These are phyloP conservation scores for Chironomus tepperi DNA, from an alignment of 1,140 invertebrate genomes.

Conservation along the genomic window DNA sequence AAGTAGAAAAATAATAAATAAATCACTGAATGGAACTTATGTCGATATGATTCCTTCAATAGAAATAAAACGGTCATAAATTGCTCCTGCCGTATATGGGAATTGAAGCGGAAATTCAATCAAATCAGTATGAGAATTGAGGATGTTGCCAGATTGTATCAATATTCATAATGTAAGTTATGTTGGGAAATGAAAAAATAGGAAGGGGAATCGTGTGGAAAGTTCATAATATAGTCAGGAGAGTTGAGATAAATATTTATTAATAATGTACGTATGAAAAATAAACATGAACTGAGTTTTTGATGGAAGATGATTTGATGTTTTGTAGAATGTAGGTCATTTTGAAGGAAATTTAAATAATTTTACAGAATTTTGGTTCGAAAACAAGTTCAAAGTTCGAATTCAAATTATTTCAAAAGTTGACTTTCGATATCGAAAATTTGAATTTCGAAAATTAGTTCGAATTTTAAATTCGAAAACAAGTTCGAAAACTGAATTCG, in stretches of 20 bases:
- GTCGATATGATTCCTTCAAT: not conserved
- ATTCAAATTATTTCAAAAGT: too few species aligned
- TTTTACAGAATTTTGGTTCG: too few species aligned
- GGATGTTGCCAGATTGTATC: not conserved
- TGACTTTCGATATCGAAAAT: too few species aligned
- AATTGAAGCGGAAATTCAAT: slow-evolving; percentile 24
- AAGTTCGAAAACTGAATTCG: too few species aligned
- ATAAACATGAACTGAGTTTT: too few species aligned
- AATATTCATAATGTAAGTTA: not conserved
- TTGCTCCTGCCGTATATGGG: not conserved
- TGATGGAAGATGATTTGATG: too few species aligned
- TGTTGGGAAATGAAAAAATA: not conserved
- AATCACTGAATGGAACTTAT: not conserved
- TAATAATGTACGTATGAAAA: not conserved
- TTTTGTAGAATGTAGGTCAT: too few species aligned
- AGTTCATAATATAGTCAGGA: not conserved
- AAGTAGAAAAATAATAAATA: slow-evolving; percentile 1
- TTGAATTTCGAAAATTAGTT: too few species aligned
- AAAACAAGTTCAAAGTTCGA: too few species aligned
- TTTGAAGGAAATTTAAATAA: too few species aligned
- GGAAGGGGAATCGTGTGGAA: not conserved
- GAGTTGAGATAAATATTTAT: not conserved
- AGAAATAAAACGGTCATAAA: slow-evolving; percentile 2
- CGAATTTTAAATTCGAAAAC: too few species aligned
- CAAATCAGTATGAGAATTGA: slow-evolving; percentile 11